Conservation (phyloP, 2,888 invertebrate species). For the Eupithecia abbreviata region DNA sequence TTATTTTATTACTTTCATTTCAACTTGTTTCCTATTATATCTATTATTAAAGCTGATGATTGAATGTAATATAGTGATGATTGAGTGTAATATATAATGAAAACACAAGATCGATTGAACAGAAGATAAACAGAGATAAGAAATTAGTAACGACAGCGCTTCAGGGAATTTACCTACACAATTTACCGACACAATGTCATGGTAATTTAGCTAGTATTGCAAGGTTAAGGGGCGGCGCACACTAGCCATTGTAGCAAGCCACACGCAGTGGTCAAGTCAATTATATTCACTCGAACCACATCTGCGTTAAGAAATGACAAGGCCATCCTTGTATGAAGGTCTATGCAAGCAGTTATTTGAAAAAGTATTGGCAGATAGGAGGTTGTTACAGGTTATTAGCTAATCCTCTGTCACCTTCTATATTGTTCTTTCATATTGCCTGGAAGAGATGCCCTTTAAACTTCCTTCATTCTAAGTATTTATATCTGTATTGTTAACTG, state of each 20-base stretch:
- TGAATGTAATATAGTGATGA: not conserved
- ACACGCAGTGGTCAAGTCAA: not conserved
- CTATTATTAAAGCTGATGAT: not conserved
- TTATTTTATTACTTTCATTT: not conserved
- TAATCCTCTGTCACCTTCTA: no score
- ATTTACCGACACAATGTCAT: constrained; percentile 8
- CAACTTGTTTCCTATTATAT: not conserved
- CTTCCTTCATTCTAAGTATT: no score
- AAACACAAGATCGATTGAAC: not conserved
- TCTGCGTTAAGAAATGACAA: not conserved
- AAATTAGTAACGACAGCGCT: not conserved
- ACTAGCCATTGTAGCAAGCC: not conserved
- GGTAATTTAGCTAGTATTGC: constrained; percentile 6
- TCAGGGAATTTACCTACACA: not conserved
- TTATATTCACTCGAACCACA: not conserved
- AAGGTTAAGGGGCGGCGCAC: not conserved
- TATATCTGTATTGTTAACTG: no score
- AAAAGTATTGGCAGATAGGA: no score
- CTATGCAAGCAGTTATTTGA: no score
- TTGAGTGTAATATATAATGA: not conserved
- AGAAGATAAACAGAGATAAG: not conserved
- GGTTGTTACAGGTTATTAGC: no score
- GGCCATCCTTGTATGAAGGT: not conserved
- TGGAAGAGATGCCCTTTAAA: no score
- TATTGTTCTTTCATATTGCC: no score